Percentiles rank a stretch among this genome's conserved stretches.
Conservation (phyloP, 2,888 invertebrate species). For the Cetonia aurata region DNA sequence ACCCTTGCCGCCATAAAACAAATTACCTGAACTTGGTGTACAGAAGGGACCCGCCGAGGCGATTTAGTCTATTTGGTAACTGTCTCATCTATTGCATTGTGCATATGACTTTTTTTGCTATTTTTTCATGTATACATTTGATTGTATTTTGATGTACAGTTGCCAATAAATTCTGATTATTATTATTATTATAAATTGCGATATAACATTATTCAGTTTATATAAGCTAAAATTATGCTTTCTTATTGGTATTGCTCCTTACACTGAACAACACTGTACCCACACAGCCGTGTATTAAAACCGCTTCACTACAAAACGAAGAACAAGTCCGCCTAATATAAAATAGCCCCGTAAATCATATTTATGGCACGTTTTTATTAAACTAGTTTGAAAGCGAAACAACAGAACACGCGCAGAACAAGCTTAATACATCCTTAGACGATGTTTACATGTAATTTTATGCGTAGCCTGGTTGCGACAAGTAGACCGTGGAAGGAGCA, state of each 20-base stretch:
- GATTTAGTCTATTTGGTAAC: too few relatives aligned
- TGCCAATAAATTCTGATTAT: too few relatives aligned
- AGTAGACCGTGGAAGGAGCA: constrained; percentile 15
- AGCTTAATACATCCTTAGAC: constrained; percentile 22
- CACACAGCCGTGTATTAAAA: constrained; percentile 16
- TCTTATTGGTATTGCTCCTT: not conserved
- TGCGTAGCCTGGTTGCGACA: constrained; percentile 6
- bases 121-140: too few relatives aligned
- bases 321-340: constrained; percentile 27
- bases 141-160: too few relatives aligned
- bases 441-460: constrained; percentile 35
- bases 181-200: too few relatives aligned
- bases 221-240: not conserved
- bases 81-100: too few relatives aligned
- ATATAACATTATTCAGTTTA: too few relatives aligned
- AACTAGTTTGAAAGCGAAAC: constrained; percentile 31
- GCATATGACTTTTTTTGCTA: too few relatives aligned
- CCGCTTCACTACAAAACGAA: constrained; percentile 25
- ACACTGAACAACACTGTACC: constrained; percentile 19
- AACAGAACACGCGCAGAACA: constrained; percentile 17
- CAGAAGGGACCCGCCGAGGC: too few relatives aligned
- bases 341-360: constrained; percentile 40
- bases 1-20: too few relatives aligned
- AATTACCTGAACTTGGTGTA: too few relatives aligned
- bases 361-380: constrained; percentile 39